Evolutionary conservation across 2,113 vertebrate genomes (phyloP).

Genomic region (Bostrychus sinensis): DNA sequence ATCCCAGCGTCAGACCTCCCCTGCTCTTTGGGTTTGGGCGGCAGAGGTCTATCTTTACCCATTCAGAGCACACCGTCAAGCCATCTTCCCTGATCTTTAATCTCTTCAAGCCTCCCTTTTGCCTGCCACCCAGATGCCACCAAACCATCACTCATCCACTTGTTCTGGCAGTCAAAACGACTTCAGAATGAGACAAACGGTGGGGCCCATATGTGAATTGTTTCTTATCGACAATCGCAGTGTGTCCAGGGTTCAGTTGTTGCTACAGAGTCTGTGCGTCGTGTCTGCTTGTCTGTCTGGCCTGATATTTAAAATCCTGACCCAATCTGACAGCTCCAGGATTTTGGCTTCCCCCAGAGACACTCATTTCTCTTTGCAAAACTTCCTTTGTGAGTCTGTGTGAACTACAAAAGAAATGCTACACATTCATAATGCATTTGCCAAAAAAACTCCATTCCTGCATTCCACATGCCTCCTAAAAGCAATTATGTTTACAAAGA

Average conservation of each 20-base stretch:
- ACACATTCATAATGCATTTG: conserved; percentile 27
- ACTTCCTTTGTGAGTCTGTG: conserved; percentile 18
- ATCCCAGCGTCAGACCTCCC: neutral
- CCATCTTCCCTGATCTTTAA: conserved; percentile 26
- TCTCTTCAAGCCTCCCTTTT: conserved; percentile 33
- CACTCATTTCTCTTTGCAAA: neutral
- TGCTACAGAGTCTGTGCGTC: conserved; percentile 14
- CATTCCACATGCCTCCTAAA: conserved; percentile 5
- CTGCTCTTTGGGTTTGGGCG: neutral
- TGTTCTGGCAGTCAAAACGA: conserved; percentile 52
- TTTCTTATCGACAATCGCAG: conserved; percentile 42
- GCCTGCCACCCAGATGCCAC: conserved; percentile 32
- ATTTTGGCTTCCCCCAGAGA: conserved; percentile 35
- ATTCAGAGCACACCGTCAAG: conserved; percentile 24
- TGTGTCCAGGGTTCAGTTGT: conserved; percentile 31
- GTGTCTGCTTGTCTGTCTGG: conserved; percentile 8
- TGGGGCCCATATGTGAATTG: conserved; percentile 12
- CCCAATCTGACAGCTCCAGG: conserved; percentile 33
- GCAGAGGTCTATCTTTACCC: conserved; percentile 16
- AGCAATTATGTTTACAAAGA: conserved; percentile 38
- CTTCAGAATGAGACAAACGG: conserved; percentile 32
- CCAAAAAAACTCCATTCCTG: conserved; percentile 7
- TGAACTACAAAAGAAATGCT: neutral
- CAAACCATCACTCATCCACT: conserved; percentile 51
- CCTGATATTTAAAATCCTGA: conserved; percentile 47